Evolutionary conservation across 1,140 invertebrate genomes (phyloP).

Genomic region (Harpegnathos saltator): DNA sequence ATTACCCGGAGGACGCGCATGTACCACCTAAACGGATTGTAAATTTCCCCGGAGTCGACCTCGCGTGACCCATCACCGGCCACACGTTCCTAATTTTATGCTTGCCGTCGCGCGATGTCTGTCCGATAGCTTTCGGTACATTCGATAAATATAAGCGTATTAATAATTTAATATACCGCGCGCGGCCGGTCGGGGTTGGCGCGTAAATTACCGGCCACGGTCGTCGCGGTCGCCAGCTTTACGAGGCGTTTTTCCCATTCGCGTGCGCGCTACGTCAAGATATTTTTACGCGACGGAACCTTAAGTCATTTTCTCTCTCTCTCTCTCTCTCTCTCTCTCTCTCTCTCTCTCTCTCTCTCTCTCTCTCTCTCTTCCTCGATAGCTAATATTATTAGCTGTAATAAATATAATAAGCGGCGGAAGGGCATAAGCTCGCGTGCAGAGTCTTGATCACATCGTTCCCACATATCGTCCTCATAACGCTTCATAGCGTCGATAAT

Average conservation of each 20-base stretch:
- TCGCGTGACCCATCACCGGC: conserved; percentile 48
- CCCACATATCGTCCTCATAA: too few relatives aligned
- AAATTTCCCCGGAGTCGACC: conserved; percentile 64
- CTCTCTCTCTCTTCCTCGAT: neutral
- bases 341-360: neutral
- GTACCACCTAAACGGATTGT: conserved; percentile 54
- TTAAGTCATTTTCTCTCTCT: neutral
- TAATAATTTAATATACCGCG: conserved; percentile 77
- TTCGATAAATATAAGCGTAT: conserved; percentile 77
- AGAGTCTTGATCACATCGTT: neutral
- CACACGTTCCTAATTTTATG: conserved; percentile 73
- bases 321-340: too few relatives aligned
- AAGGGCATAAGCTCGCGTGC: neutral
- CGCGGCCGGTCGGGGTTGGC: conserved; percentile 48
- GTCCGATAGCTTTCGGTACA: neutral
- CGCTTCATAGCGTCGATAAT: neutral
- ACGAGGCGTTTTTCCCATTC: conserved; percentile 44
- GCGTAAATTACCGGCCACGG: conserved; percentile 72
- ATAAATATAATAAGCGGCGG: neutral
- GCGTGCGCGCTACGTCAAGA: conserved; percentile 6
- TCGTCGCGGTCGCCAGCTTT: conserved; percentile 48
- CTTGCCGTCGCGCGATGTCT: neutral
- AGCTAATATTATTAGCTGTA: conserved; percentile 29
- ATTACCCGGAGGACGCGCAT: conserved; percentile 7
- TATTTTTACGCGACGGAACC: conserved; percentile 20